Evolutionary conservation across 2,113 vertebrate species (phyloP), one percentile per base, ranked within the genome.

Genomic region (Ploceus nigricollis): DNA sequence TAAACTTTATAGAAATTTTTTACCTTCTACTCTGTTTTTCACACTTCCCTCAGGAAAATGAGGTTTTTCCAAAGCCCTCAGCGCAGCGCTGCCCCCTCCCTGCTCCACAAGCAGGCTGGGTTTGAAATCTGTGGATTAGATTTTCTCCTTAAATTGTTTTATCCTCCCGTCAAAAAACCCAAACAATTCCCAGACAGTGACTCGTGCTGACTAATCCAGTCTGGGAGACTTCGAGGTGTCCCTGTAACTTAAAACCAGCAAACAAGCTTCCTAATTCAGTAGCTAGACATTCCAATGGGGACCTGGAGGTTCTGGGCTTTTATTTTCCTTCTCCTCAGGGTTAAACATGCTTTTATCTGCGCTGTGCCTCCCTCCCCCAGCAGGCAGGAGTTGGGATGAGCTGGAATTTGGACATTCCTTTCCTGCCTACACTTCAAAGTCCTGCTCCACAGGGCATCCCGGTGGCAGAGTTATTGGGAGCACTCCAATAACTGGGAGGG

Each of bases 171-270:
- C 7, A 60, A 73, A 72, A 95, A 97, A 96, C 95, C 96, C 97
- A 97, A 97, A 97, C 96, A 97, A 97, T 97, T 97, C 97, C 96
- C 95, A 97, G 97, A 97, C 97, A 96, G 96, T 97, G 97, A 96
- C 95, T 97, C 89, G 93, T 94, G 89, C 95, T 97, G 96, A 97
- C 96, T 97, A 97, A 97, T 96, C 93, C 94, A 87, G 97, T 97
- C 97, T 97, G 97, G 96, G 96, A 97, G 96, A 71, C 91, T 96
- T 93, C 91, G 80, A 97, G 96, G 94, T 96, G 95, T 97, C 96
- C 95, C 95, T 96, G 95, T 94, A 97, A 96, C 92, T 61, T 91
- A 95, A 97, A 97, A 97, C 93, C 93, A 92, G 78, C 93, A 96
- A 97, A 96, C 93, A 97, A 97, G 91, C 95, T 96, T 90, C 93